These are phyloP conservation scores for Liparis tanakae DNA, from an alignment of 2,797 vertebrate species.

Conservation along the genomic window DNA sequence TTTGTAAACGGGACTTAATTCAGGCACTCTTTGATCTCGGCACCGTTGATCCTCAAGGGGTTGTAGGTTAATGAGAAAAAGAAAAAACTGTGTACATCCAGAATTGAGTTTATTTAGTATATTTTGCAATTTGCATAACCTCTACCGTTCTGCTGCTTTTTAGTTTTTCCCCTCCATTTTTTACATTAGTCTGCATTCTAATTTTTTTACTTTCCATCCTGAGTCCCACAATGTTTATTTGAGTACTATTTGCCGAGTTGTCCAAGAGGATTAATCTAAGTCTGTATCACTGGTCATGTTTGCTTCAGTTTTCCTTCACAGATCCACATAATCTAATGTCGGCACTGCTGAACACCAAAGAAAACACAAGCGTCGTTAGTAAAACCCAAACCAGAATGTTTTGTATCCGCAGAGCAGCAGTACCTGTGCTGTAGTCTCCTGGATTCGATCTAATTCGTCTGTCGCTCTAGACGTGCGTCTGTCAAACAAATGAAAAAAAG, in stretches of 20 bases:
- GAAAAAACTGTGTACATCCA: neutral
- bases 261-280: neutral
- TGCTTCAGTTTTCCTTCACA: neutral
- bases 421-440: neutral
- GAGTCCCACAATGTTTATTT: neutral
- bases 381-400: neutral
- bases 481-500: neutral
- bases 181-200: neutral
- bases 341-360: neutral
- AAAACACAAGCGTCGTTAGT: constrained; percentile 12
- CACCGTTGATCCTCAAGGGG: constrained; percentile 1
- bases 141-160: neutral
- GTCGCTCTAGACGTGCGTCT: neutral
- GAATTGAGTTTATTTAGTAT: neutral
- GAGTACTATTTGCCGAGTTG: neutral
- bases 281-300: neutral
- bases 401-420: neutral
- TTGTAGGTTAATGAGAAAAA: neutral
- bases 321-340: constrained; percentile 3
- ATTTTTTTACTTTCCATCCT: neutral
- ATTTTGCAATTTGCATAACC: neutral
- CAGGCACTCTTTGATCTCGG: neutral
- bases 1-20: neutral
- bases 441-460: neutral
- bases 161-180: constrained; percentile 1